Evolutionary conservation across 1,140 invertebrate species (phyloP).

Genomic region (Sinella curviseta): DNA sequence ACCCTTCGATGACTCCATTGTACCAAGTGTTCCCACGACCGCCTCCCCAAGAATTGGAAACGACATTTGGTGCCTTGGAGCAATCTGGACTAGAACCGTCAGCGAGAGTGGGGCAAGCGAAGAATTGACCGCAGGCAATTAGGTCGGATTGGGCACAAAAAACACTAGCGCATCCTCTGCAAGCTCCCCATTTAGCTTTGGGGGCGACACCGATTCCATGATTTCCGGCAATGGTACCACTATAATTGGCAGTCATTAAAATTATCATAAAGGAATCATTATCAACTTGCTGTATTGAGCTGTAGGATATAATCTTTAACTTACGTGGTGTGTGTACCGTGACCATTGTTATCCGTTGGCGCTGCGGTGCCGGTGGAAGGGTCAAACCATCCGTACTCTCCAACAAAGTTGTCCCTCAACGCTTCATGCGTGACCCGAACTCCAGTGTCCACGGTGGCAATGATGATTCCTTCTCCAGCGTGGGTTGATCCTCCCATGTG

Average conservation of each 20-base stretch:
- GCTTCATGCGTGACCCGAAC: neutral
- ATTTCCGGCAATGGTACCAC: neutral
- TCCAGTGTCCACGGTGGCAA: too few relatives aligned
- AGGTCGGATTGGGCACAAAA: too few relatives aligned
- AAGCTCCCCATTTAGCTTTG: slow-evolving; percentile 34
- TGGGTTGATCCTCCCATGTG: neutral
- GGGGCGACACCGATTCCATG: slow-evolving; percentile 19
- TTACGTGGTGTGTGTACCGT: too few relatives aligned
- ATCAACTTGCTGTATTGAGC: too few relatives aligned
- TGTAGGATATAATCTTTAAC: neutral
- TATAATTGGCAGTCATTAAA: too few relatives aligned
- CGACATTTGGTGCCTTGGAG: slow-evolving; percentile 20
- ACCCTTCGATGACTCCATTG: slow-evolving; percentile 17
- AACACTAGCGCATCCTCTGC: slow-evolving; percentile 36
- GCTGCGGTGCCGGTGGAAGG: neutral
- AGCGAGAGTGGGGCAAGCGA: slow-evolving; percentile 24
- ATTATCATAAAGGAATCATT: too few relatives aligned
- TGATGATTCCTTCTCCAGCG: too few relatives aligned
- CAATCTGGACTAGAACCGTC: neutral
- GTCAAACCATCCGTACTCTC: slow-evolving; percentile 17
- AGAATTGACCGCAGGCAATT: too few relatives aligned
- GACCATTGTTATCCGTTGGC: neutral
- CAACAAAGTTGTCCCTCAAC: slow-evolving; percentile 14
- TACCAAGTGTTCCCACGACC: slow-evolving; percentile 11
- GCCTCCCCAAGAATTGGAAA: slow-evolving; percentile 22